Conservation (phyloP, 2,888 invertebrate genomes). For the Drosophila pseudotalamancana region DNA sequence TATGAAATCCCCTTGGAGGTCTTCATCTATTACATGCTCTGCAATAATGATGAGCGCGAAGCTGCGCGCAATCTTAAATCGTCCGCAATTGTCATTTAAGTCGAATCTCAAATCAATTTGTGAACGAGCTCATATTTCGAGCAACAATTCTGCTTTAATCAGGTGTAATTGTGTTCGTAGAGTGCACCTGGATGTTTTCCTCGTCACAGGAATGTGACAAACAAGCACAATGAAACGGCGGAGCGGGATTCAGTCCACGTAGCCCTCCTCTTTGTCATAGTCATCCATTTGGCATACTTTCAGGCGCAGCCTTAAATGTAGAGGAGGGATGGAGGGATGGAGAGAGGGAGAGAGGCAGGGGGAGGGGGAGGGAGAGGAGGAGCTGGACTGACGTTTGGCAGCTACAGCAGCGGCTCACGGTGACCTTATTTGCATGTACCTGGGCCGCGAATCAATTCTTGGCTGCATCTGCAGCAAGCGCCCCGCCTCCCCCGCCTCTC, state of each 20-base stretch:
- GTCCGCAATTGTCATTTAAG: too few species aligned
- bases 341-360: neutral
- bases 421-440: constrained; percentile 78
- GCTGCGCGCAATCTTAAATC: too few species aligned
- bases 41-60: too few species aligned
- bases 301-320: constrained; percentile 39
- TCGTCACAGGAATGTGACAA: constrained; percentile 34
- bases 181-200: neutral
- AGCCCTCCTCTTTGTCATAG: constrained; percentile 19
- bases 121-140: neutral
- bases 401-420: constrained; percentile 63
- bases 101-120: too few species aligned
- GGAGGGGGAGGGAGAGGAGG: too few species aligned
- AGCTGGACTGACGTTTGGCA: constrained; percentile 61
- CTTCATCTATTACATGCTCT: too few species aligned
- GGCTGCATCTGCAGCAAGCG: constrained; percentile 21
- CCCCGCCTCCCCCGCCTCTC: neutral
- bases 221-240: constrained; percentile 16
- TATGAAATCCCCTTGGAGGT: too few species aligned
- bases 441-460: constrained; percentile 76
- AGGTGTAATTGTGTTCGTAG: neutral
- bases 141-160: neutral
- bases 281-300: constrained; percentile 55
- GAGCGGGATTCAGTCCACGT: neutral
- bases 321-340: neutral